Conservation (phyloP, 1,140 invertebrate genomes). For the Pentalonia nigronervosa region DNA sequence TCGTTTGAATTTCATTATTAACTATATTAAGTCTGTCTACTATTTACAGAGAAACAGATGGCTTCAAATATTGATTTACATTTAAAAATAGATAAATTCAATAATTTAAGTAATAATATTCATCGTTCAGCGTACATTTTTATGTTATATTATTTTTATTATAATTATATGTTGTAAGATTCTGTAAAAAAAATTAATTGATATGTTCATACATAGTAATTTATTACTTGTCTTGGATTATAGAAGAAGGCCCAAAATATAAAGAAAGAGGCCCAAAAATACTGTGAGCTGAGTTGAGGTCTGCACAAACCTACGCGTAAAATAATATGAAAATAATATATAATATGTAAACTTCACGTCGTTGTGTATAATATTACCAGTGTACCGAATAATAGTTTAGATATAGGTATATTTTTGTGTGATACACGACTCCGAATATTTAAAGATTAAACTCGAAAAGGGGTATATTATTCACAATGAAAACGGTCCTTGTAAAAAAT, state of each 20-base stretch:
- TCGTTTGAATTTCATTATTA: background rate
- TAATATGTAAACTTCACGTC: background rate
- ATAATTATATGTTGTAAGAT: background rate
- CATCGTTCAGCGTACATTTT: background rate
- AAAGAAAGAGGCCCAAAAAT: background rate
- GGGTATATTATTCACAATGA: background rate
- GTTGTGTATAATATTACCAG: background rate
- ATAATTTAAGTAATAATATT: too few species aligned
- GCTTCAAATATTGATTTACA: background rate
- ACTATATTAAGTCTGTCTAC: background rate
- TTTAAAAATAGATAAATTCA: background rate
- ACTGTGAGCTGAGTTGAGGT: background rate
- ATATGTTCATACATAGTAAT: background rate
- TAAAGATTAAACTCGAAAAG: background rate
- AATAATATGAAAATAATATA: background rate
- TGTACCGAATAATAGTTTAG: too few species aligned
- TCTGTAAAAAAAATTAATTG: background rate
- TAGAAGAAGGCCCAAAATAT: too few species aligned
- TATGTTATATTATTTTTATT: background rate
- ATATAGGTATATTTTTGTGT: too few species aligned
- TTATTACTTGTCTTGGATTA: background rate
- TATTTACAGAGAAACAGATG: background rate
- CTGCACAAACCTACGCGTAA: background rate
- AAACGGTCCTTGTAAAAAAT: background rate
- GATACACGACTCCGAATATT: background rate